phyloP scores from a whole-genome alignment of 1,140 invertebrate genomes.

The Eriosoma lanigerum region DNA sequence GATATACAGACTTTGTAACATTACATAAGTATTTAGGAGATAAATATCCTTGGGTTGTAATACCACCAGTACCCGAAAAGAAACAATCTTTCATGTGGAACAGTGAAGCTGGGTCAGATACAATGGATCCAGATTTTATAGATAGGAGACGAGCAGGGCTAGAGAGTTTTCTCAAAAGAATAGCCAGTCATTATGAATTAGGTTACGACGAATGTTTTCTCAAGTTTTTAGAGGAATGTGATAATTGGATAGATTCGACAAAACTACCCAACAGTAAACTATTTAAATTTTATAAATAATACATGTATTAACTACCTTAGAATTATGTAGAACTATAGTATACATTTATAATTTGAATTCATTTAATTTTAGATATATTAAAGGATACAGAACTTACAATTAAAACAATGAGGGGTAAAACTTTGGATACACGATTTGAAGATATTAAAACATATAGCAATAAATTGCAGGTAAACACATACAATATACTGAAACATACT shows the following conservation, averaged over 20 bases:
- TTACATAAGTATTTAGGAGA: constrained; percentile 74
- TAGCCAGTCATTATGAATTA: constrained; percentile 42
- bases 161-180: constrained; percentile 62
- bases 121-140: constrained; percentile 83
- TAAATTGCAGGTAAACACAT: constrained; percentile 35
- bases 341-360: too few species aligned
- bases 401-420: constrained; percentile 30
- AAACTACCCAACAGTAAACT: background rate
- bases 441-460: constrained; percentile 44
- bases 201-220: constrained; percentile 45
- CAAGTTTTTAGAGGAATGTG: constrained; percentile 39
- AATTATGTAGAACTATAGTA: too few species aligned
- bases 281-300: background rate
- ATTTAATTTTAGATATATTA: constrained; percentile 22
- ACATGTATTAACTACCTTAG: too few species aligned
- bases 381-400: constrained; percentile 43
- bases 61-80: constrained; percentile 82
- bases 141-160: constrained; percentile 76
- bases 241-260: constrained; percentile 11
- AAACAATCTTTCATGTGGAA: constrained; percentile 80
- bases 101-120: constrained; percentile 66
- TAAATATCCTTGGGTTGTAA: constrained; percentile 74
- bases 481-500: too few species aligned
- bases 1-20: constrained; percentile 83
- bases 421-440: constrained; percentile 34